Conservation (phyloP, 2,797 vertebrate species). For the Coluber constrictor region DNA sequence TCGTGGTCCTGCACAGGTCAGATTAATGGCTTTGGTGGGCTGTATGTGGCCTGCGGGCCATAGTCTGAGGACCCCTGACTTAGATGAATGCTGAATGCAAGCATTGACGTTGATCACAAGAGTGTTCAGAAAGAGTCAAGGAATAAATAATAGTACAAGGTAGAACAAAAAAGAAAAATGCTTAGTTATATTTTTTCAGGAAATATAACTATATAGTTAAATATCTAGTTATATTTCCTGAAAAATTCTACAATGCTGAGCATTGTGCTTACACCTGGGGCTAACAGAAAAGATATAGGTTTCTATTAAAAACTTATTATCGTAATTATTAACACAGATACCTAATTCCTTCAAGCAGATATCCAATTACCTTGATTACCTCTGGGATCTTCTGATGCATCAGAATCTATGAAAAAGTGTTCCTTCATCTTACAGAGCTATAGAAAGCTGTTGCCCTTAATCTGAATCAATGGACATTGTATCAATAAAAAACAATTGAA, state of each 20-base stretch:
- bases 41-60: too few relatives aligned
- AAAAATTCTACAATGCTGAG: neutral
- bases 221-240: neutral
- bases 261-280: neutral
- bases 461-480: conserved; percentile 15
- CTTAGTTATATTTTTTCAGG: neutral
- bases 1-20: too few relatives aligned
- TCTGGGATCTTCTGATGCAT: conserved; percentile 6
- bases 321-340: conserved; percentile 5
- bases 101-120: neutral
- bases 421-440: neutral
- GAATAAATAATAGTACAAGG: neutral
- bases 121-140: neutral
- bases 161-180: conserved; percentile 14
- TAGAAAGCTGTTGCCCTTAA: neutral
- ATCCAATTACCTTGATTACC: conserved; percentile 21
- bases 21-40: too few relatives aligned
- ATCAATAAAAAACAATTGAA: neutral
- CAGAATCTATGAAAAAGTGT: conserved; percentile 11
- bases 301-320: conserved; percentile 11
- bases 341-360: conserved; percentile 6
- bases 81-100: neutral
- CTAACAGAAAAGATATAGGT: neutral
- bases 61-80: too few relatives aligned
- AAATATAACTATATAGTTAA: neutral